Percentiles rank a stretch among this genome's conserved stretches.
Evolutionary conservation across 2,797 vertebrate species (phyloP).

Genomic region (Poecilia wingei): DNA sequence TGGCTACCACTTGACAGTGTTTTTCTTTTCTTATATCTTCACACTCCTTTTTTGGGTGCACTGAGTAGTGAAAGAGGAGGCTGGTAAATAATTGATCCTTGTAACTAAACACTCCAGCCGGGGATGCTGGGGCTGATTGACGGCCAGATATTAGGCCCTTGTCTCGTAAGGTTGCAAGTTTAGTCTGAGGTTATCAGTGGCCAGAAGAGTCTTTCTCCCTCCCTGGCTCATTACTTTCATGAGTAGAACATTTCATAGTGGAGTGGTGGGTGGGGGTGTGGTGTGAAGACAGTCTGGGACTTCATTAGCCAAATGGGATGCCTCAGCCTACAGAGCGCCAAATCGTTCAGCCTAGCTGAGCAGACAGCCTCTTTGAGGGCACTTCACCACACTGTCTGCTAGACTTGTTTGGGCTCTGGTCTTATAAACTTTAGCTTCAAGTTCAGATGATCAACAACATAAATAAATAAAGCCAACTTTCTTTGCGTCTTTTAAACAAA

Average conservation of each 20-base stretch:
- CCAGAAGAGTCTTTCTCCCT: constrained; percentile 80
- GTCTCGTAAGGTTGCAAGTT: constrained; percentile 85
- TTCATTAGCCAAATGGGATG: constrained; percentile 86
- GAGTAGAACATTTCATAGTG: constrained; percentile 84
- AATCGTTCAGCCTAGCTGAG: constrained; percentile 75
- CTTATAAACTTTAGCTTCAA: constrained; percentile 43
- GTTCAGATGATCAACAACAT: constrained; percentile 43
- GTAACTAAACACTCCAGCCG: constrained; percentile 87
- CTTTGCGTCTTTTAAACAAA: constrained; percentile 2
- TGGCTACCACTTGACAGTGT: constrained; percentile 35
- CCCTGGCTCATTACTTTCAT: constrained; percentile 85
- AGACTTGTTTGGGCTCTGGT: constrained; percentile 49
- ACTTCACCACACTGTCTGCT: constrained; percentile 62
- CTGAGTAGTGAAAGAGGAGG: constrained; percentile 84
- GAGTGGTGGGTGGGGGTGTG: constrained; percentile 81
- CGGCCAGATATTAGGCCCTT: constrained; percentile 86
- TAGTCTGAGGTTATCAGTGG: constrained; percentile 87
- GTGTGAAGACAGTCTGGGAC: constrained; percentile 83
- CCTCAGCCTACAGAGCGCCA: constrained; percentile 72
- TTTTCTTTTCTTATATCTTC: constrained; percentile 62
- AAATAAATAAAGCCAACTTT: constrained; percentile 27
- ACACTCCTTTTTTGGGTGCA: constrained; percentile 77
- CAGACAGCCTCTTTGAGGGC: constrained; percentile 73
- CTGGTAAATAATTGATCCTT: constrained; percentile 87
- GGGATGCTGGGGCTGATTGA: constrained; percentile 86